These are phyloP conservation scores for Mesembrinibis cayennensis DNA, from an alignment of 2,113 vertebrate species.

Conservation along the genomic window DNA sequence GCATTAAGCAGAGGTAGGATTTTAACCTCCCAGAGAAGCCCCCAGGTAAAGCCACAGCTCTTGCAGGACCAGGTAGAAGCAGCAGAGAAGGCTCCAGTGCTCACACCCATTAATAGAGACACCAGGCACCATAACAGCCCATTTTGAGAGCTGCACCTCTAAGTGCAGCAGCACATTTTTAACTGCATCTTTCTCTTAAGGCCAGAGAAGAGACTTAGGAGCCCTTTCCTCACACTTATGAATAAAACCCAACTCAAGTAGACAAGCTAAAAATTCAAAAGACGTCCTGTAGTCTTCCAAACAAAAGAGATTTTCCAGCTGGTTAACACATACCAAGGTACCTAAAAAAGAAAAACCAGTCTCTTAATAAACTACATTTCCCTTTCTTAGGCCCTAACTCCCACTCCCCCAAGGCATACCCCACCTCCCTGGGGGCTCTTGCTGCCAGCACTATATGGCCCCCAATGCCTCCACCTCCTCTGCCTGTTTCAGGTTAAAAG, in stretches of 20 bases:
- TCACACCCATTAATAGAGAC: fast-evolving
- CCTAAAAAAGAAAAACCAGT: fast-evolving
- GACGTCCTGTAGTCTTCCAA: background rate
- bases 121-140: background rate
- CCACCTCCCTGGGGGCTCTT: background rate
- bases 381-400: too few species aligned
- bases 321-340: too few species aligned
- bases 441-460: background rate
- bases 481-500: background rate
- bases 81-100: fast-evolving
- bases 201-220: background rate
- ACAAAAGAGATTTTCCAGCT: too few species aligned
- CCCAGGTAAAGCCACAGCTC: background rate
- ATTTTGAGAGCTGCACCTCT: too few species aligned
- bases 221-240: fast-evolving
- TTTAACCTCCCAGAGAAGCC: background rate
- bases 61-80: too few species aligned
- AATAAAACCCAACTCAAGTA: fast-evolving
- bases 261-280: background rate
- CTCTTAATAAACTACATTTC: fast-evolving
- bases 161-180: fast-evolving
- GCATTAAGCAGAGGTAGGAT: fast-evolving
- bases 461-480: fast-evolving
- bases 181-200: too few species aligned
- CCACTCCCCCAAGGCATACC: background rate